Base-by-base conservation (phyloP, 2,113 vertebrate genomes). In the Noctilio leporinus region DNA sequence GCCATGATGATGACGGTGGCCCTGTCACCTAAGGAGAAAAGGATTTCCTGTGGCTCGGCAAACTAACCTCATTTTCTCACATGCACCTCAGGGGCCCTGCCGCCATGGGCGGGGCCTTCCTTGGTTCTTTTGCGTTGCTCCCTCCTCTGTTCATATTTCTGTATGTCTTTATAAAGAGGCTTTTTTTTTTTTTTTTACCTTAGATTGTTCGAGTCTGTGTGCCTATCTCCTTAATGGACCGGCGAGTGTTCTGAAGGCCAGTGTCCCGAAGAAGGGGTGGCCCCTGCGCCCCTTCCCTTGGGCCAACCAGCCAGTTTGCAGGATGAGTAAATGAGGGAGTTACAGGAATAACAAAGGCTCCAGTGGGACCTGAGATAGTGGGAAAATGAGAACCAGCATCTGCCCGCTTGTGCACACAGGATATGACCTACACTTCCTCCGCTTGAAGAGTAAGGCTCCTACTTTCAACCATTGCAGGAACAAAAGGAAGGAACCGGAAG, bases 381-480 rank as follows among this genome's bases (percentile, higher is more conserved):
- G 12, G 20, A 77, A 49, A 43, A 83, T 33, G 40, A 92, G 64
- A 94, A 35, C 0, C 9, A 75, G 49, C 43, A 35, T 55, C 88
- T 81, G 90, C 55, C 67, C 53, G 65, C 49, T 33, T 5, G 33
- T 20, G 55, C 69, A 70, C 57, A 83, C 83, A 96, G 90, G 90
- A 93, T 92, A 24, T 83, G 92, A 95, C 62, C 69, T 55, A 45
- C 51, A 73, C 81, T 95, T 93, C 64, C 95, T 95, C 59, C 30
- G 24, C 80, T 62, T 26, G 10, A 38, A 59, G 59, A 84, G 83
- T 11, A 8, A 53, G 22, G 78, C 49, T 93, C 40, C 24, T 12
- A 10, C 11, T 85, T 77, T 88, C 65, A 90, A 67, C 49, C 20
- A 5, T 26, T 24, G 33, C 43, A 83, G 62, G 55, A 76, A 57